Conservation (phyloP, 37 sponge, comb jelly and placozoan genomes). For the Amphimedon queenslandica region DNA sequence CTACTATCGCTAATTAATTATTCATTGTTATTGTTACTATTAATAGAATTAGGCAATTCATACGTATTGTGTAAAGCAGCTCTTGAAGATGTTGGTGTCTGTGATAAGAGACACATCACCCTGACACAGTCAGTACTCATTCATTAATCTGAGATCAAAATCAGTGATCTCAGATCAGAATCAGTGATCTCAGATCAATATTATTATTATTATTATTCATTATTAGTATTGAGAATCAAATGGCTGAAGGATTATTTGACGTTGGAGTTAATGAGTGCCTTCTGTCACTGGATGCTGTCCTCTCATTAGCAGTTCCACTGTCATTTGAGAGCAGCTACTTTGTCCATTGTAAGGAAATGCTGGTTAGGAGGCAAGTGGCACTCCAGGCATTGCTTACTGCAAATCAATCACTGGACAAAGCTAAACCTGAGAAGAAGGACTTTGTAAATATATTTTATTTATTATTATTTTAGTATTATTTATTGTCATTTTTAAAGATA, state of each 20-base stretch:
- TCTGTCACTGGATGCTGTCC: background rate
- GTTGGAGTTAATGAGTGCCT: background rate
- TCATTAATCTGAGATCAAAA: no score
- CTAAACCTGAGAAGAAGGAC: constrained; percentile 58
- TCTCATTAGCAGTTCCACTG: background rate
- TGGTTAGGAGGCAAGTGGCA: constrained; percentile 23
- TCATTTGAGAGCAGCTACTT: background rate
- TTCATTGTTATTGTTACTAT: no score
- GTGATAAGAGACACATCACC: no score
- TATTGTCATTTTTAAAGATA: constrained; percentile 9
- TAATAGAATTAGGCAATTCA: no score
- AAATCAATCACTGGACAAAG: constrained; percentile 49
- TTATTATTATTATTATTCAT: background rate
- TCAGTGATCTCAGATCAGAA: background rate
- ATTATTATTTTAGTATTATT: background rate
- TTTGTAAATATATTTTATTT: no score
- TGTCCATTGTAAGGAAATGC: constrained; percentile 42
- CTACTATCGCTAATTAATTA: no score
- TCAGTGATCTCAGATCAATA: background rate
- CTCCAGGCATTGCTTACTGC: constrained; percentile 26
- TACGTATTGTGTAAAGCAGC: no score
- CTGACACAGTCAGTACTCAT: no score
- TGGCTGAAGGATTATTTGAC: background rate
- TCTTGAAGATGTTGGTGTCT: no score
- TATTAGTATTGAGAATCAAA: background rate